Percentiles rank a stretch among this genome's conserved stretches.
Conservation (phyloP, 1,140 invertebrate genomes). For the Papilio aristodemus region DNA sequence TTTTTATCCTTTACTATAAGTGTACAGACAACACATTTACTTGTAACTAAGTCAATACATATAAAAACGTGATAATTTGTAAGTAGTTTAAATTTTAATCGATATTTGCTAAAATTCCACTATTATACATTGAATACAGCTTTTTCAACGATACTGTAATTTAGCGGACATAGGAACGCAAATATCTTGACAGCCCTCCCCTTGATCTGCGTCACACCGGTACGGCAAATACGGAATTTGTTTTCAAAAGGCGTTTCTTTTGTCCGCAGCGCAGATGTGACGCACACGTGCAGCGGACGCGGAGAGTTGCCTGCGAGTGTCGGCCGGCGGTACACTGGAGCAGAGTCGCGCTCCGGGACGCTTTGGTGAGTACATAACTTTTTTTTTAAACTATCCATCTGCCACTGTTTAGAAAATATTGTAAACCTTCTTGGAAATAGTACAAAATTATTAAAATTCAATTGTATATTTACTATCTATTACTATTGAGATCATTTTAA, state of each 20-base stretch:
- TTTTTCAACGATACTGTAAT: neutral
- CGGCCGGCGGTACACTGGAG: constrained; percentile 1
- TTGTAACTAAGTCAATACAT: no score
- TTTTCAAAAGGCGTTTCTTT: constrained; percentile 30
- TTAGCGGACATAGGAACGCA: neutral
- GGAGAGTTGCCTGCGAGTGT: neutral
- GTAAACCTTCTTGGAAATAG: neutral
- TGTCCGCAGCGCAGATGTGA: constrained; percentile 24
- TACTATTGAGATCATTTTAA: no score
- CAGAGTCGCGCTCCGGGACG: neutral
- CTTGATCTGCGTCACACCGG: neutral
- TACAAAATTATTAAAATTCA: no score
- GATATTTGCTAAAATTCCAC: no score
- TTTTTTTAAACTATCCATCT: constrained; percentile 10
- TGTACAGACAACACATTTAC: no score
- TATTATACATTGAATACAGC: constrained; percentile 2
- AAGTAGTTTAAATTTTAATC: no score
- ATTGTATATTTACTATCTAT: no score
- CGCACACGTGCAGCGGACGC: constrained; percentile 27
- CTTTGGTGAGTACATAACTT: neutral
- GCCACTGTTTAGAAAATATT: neutral
- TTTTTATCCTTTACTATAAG: no score
- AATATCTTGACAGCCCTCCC: neutral
- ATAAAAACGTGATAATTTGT: no score
- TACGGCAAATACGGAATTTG: constrained; percentile 35